phyloP scores from a whole-genome alignment of 2,888 invertebrate genomes.

The Eretmocerus hayati region DNA sequence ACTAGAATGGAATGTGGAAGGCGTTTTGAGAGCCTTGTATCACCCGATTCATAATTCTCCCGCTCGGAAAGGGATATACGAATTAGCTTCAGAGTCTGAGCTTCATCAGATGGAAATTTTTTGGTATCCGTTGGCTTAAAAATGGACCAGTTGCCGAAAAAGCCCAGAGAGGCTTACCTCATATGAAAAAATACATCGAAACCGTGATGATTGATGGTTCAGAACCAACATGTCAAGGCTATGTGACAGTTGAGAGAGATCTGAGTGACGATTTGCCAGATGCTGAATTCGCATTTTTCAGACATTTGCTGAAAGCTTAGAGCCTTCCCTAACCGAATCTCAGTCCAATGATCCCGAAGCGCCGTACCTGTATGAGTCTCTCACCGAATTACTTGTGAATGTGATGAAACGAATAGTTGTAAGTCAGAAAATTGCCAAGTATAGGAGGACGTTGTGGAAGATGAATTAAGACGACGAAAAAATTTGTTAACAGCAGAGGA shows the following conservation, averaged over 20 bases:
- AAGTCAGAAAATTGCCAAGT: too few relatives aligned
- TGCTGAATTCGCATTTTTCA: conserved; percentile 11
- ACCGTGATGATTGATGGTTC: too few relatives aligned
- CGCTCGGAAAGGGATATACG: not conserved
- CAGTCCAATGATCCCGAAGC: not conserved
- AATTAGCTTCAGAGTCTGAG: not conserved
- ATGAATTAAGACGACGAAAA: too few relatives aligned
- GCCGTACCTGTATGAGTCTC: not conserved
- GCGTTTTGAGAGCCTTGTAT: not conserved
- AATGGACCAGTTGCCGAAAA: not conserved
- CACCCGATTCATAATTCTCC: not conserved
- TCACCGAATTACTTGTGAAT: not conserved
- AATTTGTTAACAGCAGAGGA: too few relatives aligned
- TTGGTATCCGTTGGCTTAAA: not conserved
- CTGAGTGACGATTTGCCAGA: too few relatives aligned
- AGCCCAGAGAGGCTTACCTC: not conserved
- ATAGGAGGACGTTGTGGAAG: too few relatives aligned
- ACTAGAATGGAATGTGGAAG: not conserved
- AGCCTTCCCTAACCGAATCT: not conserved
- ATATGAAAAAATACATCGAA: too few relatives aligned
- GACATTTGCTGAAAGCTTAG: not conserved
- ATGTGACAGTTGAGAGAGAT: too few relatives aligned
- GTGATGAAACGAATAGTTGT: too few relatives aligned
- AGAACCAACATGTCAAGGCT: too few relatives aligned
- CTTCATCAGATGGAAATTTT: not conserved